Evolutionary conservation across 2,113 vertebrate genomes (phyloP).

Genomic region (Gasterosteus aculeatus): DNA sequence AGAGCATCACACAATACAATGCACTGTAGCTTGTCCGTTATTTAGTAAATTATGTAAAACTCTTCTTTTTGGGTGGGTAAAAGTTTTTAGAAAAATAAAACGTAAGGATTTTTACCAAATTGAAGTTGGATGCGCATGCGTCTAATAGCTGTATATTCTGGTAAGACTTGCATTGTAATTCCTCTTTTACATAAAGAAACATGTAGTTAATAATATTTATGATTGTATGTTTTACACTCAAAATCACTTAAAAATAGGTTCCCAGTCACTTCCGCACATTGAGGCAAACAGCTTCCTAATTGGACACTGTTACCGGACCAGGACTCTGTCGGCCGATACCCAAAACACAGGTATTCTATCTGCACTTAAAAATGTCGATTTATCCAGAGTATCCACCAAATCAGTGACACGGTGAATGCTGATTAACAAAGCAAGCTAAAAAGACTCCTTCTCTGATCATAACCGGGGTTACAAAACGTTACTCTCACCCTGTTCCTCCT

Average conservation of each 20-base stretch:
- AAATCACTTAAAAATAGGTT: not conserved
- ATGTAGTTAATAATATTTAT: not conserved
- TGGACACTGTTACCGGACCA: not conserved
- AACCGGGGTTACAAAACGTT: conserved; percentile 4
- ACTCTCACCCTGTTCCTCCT: not conserved
- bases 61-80: not conserved
- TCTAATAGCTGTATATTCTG: not conserved
- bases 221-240: not conserved
- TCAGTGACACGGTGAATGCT: conserved; percentile 1
- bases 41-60: not conserved
- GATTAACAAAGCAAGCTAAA: not conserved
- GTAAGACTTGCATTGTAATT: not conserved
- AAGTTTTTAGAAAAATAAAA: not conserved
- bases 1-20: conserved; percentile 28
- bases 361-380: not conserved
- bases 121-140: too few species aligned
- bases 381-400: not conserved
- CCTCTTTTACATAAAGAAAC: not conserved
- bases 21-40: not conserved
- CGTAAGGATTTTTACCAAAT: not conserved
- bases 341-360: not conserved
- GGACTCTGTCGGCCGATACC: not conserved
- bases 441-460: conserved; percentile 14
- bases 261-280: too few species aligned
- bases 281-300: too few species aligned